Percentiles rank a stretch among this genome's conserved stretches.
Conservation (phyloP, 2,113 vertebrate genomes). For the Nansenia antarctica region DNA sequence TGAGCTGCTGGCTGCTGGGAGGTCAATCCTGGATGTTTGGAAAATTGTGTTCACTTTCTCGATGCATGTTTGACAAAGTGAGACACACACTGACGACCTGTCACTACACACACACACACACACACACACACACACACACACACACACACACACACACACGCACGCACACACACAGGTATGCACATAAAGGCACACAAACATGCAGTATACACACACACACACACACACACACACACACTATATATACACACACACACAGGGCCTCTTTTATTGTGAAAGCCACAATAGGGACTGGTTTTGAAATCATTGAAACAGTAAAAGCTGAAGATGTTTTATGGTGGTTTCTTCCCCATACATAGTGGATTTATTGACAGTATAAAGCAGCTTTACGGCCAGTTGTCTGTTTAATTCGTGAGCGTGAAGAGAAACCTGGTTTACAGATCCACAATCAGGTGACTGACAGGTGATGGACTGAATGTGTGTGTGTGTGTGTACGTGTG, state of each 20-base stretch:
- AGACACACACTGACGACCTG: not conserved
- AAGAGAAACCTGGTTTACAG: conserved; percentile 6
- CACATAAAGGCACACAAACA: not conserved
- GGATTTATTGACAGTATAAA: conserved; percentile 30
- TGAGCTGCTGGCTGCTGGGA: not conserved
- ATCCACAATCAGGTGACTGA: conserved; percentile 9
- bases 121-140: not conserved
- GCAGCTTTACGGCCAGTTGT: conserved; percentile 25
- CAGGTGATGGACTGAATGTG: conserved; percentile 27
- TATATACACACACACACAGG: not conserved
- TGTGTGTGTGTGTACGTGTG: conserved; percentile 2
- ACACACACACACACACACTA: too few relatives aligned
- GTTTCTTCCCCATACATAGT: conserved; percentile 23
- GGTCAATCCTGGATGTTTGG: not conserved
- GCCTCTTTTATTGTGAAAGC: not conserved
- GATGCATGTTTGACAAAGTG: not conserved
- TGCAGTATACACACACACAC: not conserved
- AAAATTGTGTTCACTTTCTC: not conserved
- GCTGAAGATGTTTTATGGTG: conserved; percentile 10
- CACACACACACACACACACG: too few relatives aligned
- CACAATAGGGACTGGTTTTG: conserved; percentile 9
- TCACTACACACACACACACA: not conserved
- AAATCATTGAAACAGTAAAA: conserved; percentile 23
- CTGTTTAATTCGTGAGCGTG: conserved; percentile 20
- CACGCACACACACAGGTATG: not conserved